Evolutionary conservation across 2,797 vertebrate species (phyloP).

Genomic region (Synanceia verrucosa): DNA sequence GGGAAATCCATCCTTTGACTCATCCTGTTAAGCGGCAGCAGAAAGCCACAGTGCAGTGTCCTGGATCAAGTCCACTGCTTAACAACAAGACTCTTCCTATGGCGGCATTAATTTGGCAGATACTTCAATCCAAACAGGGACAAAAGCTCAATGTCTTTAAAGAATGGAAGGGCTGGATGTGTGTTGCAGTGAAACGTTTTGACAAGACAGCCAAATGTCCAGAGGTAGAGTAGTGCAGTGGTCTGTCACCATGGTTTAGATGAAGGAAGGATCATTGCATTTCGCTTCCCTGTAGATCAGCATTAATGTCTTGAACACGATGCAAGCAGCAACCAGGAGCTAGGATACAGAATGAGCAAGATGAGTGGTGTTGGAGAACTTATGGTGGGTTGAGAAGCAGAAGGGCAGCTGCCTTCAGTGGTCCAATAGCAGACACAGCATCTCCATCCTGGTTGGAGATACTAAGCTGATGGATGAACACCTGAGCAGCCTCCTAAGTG

Average conservation of each 20-base stretch:
- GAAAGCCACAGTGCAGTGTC: not conserved
- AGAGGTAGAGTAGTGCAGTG: not conserved
- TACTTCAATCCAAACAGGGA: not conserved
- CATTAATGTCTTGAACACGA: not conserved
- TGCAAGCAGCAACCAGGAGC: not conserved
- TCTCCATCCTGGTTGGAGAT: not conserved
- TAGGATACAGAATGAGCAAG: not conserved
- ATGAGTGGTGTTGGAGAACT: not conserved
- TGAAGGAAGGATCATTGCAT: not conserved
- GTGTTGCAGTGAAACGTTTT: no score
- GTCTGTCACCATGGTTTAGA: fast-evolving
- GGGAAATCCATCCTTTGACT: slow-evolving; percentile 32
- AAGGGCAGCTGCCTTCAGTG: not conserved
- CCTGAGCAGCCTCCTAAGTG: not conserved
- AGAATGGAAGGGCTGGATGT: no score
- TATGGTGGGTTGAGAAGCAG: not conserved
- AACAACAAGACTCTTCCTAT: not conserved
- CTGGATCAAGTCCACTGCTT: not conserved
- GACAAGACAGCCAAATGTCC: not conserved
- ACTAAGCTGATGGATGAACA: not conserved
- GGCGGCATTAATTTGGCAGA: not conserved
- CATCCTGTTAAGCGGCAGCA: slow-evolving; percentile 14
- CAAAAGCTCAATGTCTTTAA: not conserved
- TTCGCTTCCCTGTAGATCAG: not conserved
- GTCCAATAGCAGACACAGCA: not conserved